Percentiles rank a stretch among this genome's conserved stretches.
phyloP scores from a whole-genome alignment of 1,140 invertebrate genomes.

The Aphis craccivora region DNA sequence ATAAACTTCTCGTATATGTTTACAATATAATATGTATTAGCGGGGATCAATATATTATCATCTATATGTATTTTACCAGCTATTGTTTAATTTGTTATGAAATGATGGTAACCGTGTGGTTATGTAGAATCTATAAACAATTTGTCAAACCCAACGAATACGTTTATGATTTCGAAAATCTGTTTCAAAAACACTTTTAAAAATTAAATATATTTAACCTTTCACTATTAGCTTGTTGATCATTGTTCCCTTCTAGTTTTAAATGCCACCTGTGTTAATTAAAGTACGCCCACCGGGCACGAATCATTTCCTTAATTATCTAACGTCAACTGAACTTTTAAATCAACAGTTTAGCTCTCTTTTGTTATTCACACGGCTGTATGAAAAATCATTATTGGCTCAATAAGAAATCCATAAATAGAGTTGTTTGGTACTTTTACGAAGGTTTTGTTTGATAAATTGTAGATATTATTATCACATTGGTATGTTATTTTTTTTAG shows the following conservation, averaged over 20 bases:
- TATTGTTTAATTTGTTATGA: constrained; percentile 6
- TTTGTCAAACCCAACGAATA: constrained; percentile 31
- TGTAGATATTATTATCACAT: neutral
- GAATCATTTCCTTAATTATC: constrained; percentile 43
- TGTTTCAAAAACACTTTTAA: constrained; percentile 1
- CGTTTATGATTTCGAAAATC: constrained; percentile 32
- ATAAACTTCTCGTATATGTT: neutral
- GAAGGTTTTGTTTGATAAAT: neutral
- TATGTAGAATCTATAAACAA: constrained; percentile 30
- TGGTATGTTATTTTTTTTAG: neutral
- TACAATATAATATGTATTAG: neutral
- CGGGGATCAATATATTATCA: neutral
- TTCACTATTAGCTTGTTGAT: constrained; percentile 45
- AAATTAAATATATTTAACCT: constrained; percentile 39
- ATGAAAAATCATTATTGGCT: neutral
- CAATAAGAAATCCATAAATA: neutral
- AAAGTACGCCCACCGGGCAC: constrained; percentile 45
- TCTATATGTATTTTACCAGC: too few relatives aligned
- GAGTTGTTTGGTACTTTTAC: neutral
- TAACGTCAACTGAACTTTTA: constrained; percentile 31
- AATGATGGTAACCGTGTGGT: neutral
- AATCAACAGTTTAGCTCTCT: neutral
- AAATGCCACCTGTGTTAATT: constrained; percentile 50
- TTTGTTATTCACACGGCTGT: neutral
- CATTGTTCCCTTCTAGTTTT: constrained; percentile 41